These are phyloP conservation scores for Callithrix jacchus DNA, from an alignment of 2,113 vertebrate genomes.

Conservation along the genomic window DNA sequence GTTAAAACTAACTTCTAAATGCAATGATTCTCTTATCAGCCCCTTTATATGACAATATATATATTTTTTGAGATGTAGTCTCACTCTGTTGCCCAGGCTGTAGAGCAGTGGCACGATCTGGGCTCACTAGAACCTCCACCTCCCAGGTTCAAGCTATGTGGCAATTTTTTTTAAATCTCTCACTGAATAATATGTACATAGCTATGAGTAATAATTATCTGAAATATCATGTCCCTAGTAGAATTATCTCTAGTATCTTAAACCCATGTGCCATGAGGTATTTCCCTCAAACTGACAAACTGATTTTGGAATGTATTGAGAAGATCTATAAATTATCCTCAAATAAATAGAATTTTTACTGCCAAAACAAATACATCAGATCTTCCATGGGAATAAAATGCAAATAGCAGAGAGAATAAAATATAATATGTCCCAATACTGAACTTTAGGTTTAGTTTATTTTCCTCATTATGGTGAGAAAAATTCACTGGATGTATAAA, in stretches of 20 bases:
- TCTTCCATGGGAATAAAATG: not conserved
- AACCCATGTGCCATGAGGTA: not conserved
- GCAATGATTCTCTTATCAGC: not conserved
- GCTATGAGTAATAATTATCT: not conserved
- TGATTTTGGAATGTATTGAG: not conserved
- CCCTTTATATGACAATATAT: not conserved
- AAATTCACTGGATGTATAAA: not conserved
- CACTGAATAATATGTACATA: not conserved
- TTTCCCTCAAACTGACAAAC: not conserved
- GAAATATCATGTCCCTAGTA: not conserved
- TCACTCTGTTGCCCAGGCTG: too few relatives aligned
- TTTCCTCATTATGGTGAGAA: not conserved
- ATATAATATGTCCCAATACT: not conserved
- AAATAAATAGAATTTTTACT: not conserved
- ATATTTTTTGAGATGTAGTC: too few relatives aligned
- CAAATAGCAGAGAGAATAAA: slow-evolving; percentile 1
- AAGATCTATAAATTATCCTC: not conserved
- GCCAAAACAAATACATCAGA: not conserved
- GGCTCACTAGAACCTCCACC: too few relatives aligned
- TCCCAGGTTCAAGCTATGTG: too few relatives aligned
- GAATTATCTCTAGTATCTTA: not conserved
- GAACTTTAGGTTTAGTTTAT: slow-evolving; percentile 8
- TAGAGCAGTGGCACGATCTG: too few relatives aligned
- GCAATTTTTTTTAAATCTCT: slow-evolving; percentile 11
- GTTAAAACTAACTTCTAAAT: slow-evolving; percentile 55